A percentile compares a stretch with the other conserved stretches of the same genome.
phyloP scores from a whole-genome alignment of 2,888 invertebrate genomes.

The Polyommatus icarus region DNA sequence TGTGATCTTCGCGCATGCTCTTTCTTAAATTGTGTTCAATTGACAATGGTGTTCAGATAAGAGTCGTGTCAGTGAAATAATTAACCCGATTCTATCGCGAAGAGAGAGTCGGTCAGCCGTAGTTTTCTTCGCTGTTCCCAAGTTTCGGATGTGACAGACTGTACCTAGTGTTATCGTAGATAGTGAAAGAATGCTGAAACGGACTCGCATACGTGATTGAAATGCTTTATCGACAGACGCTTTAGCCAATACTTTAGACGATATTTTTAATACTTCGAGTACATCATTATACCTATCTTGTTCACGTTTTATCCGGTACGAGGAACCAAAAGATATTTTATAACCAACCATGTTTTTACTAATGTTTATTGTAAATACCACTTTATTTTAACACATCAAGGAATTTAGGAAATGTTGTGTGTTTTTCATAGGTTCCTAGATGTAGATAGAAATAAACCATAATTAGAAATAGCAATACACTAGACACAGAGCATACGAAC shows the following conservation, averaged over 20 bases:
- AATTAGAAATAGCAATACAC: slow-evolving; percentile 29
- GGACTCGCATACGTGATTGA: slow-evolving; percentile 76
- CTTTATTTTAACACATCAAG: slow-evolving; percentile 33
- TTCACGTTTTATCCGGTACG: slow-evolving; percentile 49
- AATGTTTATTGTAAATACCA: slow-evolving; percentile 53
- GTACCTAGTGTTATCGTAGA: slow-evolving; percentile 76
- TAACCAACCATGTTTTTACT: slow-evolving; percentile 59
- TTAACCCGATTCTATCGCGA: slow-evolving; percentile 60
- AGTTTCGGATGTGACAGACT: slow-evolving; percentile 78
- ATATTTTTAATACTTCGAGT: slow-evolving; percentile 73
- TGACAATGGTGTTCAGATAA: slow-evolving; percentile 45
- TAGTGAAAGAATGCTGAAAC: slow-evolving; percentile 64
- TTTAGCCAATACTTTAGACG: slow-evolving; percentile 70
- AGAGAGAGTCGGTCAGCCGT: slow-evolving; percentile 74
- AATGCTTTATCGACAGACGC: slow-evolving; percentile 77
- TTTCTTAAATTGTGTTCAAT: slow-evolving; percentile 10
- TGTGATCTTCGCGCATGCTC: neutral
- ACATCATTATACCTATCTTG: slow-evolving; percentile 45
- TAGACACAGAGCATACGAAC: slow-evolving; percentile 13
- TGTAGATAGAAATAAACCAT: slow-evolving; percentile 30
- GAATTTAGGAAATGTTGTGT: slow-evolving; percentile 33
- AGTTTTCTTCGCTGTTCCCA: slow-evolving; percentile 76
- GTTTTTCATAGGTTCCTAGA: slow-evolving; percentile 36
- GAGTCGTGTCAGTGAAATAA: slow-evolving; percentile 56
- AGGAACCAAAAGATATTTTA: slow-evolving; percentile 64